Evolutionary conservation across 2,797 vertebrate species (phyloP).

Genomic region (Danio jaintianensis): DNA sequence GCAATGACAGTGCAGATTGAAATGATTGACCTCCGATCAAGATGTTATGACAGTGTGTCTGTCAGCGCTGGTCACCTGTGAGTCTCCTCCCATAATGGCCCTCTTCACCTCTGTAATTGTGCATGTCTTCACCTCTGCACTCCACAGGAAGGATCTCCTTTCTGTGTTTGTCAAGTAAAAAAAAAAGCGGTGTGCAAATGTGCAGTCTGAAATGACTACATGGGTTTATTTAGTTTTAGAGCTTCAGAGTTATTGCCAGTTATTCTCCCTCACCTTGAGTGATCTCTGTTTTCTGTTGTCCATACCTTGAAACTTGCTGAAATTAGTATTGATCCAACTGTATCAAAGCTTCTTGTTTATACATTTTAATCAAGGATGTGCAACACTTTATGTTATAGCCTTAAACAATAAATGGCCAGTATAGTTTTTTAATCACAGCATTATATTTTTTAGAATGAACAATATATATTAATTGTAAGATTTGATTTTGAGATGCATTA

Average conservation of each 20-base stretch:
- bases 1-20: not conserved
- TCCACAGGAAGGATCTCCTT: conserved; percentile 57
- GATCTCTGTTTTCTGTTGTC: not conserved
- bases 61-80: conserved; percentile 31
- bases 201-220: not conserved
- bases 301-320: too few species aligned
- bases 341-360: too few species aligned
- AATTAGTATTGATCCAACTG: too few species aligned
- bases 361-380: too few species aligned
- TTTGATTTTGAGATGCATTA: not conserved
- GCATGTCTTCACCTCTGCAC: conserved; percentile 54
- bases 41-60: conserved; percentile 43
- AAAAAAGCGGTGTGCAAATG: conserved; percentile 1
- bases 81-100: conserved; percentile 52
- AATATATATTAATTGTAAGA: too few species aligned
- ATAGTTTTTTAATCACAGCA: not conserved
- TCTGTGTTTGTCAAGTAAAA: conserved; percentile 11
- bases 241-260: conserved; percentile 1
- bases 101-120: conserved; percentile 59
- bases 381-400: too few species aligned
- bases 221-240: not conserved
- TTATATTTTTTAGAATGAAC: not conserved
- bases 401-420: too few species aligned
- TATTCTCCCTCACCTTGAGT: conserved; percentile 5
- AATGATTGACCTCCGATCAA: conserved; percentile 8